Conservation (phyloP, 2,113 vertebrate genomes). For the Limanda limanda region DNA sequence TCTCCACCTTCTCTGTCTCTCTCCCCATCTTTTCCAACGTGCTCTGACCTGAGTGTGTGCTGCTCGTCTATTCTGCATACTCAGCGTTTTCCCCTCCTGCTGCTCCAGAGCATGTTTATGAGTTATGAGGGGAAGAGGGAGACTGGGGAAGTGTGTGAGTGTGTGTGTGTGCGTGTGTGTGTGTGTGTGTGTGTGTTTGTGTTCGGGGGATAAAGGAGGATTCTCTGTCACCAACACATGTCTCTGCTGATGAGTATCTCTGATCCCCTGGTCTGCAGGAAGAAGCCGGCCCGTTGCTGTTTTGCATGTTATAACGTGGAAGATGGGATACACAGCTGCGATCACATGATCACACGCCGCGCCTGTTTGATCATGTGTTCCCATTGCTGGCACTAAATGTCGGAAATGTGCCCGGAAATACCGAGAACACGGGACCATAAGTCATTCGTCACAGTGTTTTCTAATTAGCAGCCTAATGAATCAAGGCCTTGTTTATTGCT, state of each 20-base stretch:
- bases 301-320: constrained; percentile 47
- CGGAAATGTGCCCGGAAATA: constrained; percentile 33
- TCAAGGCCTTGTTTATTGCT: constrained; percentile 48
- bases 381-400: constrained; percentile 7
- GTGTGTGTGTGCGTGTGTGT: constrained; percentile 20
- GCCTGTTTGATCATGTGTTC: constrained; percentile 17
- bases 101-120: constrained; percentile 57
- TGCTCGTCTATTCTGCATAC: constrained; percentile 68
- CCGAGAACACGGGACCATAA: constrained; percentile 26
- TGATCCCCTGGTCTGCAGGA: constrained; percentile 35
- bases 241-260: constrained; percentile 57
- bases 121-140: constrained; percentile 66
- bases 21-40: constrained; percentile 34
- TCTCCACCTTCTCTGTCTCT: constrained; percentile 34
- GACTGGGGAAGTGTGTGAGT: background rate
- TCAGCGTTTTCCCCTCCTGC: constrained; percentile 62
- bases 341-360: background rate
- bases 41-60: constrained; percentile 54
- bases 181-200: constrained; percentile 23
- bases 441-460: constrained; percentile 53
- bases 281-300: constrained; percentile 14
- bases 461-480: constrained; percentile 70
- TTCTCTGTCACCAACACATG: constrained; percentile 56
- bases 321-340: background rate
- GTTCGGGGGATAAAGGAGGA: constrained; percentile 53